These are phyloP conservation scores for Labia minor DNA, from an alignment of 2,888 invertebrate genomes.

Conservation along the genomic window DNA sequence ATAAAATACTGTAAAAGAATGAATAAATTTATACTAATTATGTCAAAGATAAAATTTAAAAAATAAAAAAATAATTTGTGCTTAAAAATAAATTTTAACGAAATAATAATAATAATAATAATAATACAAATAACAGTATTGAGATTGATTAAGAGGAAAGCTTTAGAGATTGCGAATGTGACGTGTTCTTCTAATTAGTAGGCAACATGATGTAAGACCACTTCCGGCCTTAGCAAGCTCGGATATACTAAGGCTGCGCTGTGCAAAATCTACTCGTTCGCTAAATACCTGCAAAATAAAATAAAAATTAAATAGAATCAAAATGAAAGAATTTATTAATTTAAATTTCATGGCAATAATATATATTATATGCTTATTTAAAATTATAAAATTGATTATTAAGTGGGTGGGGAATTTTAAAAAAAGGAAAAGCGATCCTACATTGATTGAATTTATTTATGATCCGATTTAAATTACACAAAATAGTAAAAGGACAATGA, in stretches of 20 bases:
- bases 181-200: slow-evolving; percentile 50
- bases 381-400: slow-evolving; percentile 17
- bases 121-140: too few species aligned
- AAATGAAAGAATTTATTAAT: too few species aligned
- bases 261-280: slow-evolving; percentile 72
- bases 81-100: background rate
- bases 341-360: background rate
- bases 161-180: slow-evolving; percentile 31
- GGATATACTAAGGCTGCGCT: slow-evolving; percentile 65
- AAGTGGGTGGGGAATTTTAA: too few species aligned
- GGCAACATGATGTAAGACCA: slow-evolving; percentile 68
- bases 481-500: too few species aligned
- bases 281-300: slow-evolving; percentile 58
- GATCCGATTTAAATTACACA: too few species aligned
- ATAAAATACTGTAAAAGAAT: background rate
- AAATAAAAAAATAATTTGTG: background rate
- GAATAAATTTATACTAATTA: background rate
- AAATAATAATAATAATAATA: background rate
- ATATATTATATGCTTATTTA: slow-evolving; percentile 17
- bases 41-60: too few species aligned
- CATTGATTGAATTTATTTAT: too few species aligned
- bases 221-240: slow-evolving; percentile 69
- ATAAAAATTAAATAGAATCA: too few species aligned
- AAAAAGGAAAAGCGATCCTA: too few species aligned
- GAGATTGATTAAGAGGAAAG: background rate